These are phyloP conservation scores for Cirrhinus mrigala DNA, from an alignment of 2,797 vertebrate genomes.

Conservation along the genomic window DNA sequence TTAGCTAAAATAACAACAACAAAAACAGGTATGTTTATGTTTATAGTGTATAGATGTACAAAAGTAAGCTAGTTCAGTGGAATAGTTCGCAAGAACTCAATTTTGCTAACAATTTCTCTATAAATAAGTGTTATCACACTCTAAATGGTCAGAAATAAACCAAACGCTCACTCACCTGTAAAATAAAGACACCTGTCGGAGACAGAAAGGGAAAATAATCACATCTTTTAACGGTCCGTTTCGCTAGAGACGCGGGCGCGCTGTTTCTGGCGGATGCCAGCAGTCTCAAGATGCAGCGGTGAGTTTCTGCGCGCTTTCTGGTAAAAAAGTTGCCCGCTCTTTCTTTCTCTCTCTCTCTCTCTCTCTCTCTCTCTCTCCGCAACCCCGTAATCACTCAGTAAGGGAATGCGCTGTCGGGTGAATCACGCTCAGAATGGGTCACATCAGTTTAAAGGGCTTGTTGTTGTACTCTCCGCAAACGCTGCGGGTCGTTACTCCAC, in stretches of 20 bases:
- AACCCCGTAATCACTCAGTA: not conserved
- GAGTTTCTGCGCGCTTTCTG: not conserved
- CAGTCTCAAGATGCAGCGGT: constrained; percentile 22
- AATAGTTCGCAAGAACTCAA: not conserved
- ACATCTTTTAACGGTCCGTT: constrained; percentile 37
- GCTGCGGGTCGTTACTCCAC: constrained; percentile 27
- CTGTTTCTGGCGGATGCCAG: constrained; percentile 23
- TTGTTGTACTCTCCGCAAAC: constrained; percentile 19
- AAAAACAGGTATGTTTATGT: not conserved
- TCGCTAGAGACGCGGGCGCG: not conserved
- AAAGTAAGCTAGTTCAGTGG: not conserved
- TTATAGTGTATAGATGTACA: not conserved
- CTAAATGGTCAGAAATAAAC: not conserved
- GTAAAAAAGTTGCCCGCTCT: constrained; percentile 25
- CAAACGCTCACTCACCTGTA: constrained; percentile 14
- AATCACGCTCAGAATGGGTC: constrained; percentile 35
- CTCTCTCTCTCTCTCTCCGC: not conserved
- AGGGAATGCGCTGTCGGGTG: constrained; percentile 34
- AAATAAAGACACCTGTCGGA: constrained; percentile 42
- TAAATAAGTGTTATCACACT: not conserved
- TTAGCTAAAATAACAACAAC: not conserved
- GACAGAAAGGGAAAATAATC: constrained; percentile 21
- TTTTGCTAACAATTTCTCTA: not conserved
- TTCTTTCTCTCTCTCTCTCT: not conserved
- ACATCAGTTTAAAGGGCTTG: constrained; percentile 2